A percentile compares a stretch with the other conserved stretches of the same genome.
phyloP scores from a whole-genome alignment of 2,888 invertebrate genomes.

The Dendrolimus houi region DNA sequence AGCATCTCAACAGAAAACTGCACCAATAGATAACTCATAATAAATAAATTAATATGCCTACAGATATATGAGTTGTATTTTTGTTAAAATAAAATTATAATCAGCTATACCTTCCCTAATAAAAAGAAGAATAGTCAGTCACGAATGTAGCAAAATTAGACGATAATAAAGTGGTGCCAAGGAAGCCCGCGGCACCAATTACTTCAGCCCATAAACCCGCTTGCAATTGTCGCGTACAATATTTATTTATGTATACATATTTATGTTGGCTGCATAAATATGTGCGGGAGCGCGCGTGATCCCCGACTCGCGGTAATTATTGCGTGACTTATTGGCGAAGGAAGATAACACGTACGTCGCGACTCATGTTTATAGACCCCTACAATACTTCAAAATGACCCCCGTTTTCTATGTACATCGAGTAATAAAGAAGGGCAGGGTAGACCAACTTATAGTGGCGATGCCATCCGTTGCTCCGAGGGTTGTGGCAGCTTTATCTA shows the following conservation, averaged over 20 bases:
- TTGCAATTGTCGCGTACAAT: conserved; percentile 49
- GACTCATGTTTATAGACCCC: conserved; percentile 37
- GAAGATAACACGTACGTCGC: conserved; percentile 65
- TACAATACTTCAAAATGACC: conserved; percentile 9
- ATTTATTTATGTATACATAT: conserved; percentile 48
- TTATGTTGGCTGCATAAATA: conserved; percentile 63
- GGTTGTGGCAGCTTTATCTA: conserved; percentile 66
- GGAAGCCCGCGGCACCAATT: conserved; percentile 40
- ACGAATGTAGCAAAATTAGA: not conserved
- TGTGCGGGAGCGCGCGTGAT: conserved; percentile 59
- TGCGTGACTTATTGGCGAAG: conserved; percentile 72
- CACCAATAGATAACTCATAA: no score
- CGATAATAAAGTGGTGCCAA: not conserved
- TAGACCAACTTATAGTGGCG: conserved; percentile 35
- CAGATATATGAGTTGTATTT: no score
- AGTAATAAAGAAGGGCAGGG: conserved; percentile 11
- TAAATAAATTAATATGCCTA: no score
- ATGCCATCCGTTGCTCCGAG: conserved; percentile 42
- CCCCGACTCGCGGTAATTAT: conserved; percentile 67
- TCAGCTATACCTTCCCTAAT: no score
- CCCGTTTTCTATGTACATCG: conserved; percentile 4
- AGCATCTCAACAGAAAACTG: no score
- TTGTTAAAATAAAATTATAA: no score
- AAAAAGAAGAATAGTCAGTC: no score
- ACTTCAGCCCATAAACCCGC: conserved; percentile 37